Base-by-base conservation (phyloP, 1,140 invertebrate genomes). In the Rhyzopertha dominica region DNA sequence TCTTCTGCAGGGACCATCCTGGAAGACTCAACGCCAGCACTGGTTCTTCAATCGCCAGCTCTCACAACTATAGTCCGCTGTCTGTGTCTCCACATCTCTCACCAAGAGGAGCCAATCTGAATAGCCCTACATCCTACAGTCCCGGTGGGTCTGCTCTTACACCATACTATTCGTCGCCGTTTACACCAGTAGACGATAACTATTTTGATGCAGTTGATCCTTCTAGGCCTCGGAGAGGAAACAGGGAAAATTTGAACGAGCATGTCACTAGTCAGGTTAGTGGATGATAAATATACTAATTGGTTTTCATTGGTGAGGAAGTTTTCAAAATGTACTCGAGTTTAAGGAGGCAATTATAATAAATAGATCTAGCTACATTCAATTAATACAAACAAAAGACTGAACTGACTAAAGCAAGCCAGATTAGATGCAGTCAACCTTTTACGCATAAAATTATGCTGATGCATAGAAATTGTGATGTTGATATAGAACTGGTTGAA, bases 41-140 rank as follows among this genome's bases (percentile, higher is more conserved):
- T 9, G 59, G 53, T 8, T 63, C 61, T 7, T 63, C 61, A 13
- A 44, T 54, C 16, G 53, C 54, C 30, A 62, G 60, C 24, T 66
- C 63, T 7, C 55, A 61, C 39, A 60, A 54, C 42, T 63, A 66
- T 50, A 64, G 62, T 46, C 63, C 63, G 9, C 42, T 65, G 8
- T 63, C 63, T 8, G 61, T 65, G 2, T 66, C 63, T 4, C 63
- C 63, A n/a, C 61, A 66, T 48, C 41, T 64, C 17, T 66, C 63
- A 0, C 63, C 63, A 16, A 54, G 53, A 30, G 58, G 58, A n/a
- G 26, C 18, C 19, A 19, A 25, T 22, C 18, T 17, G 13, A 26
- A 25, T 28, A 42, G 24, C 22, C 38, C 54, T 14, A 39, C 47
- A 24, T 30, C 45, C 18, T 62, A 59, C 43, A 66, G 61, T 46